Conservation (phyloP, 2,113 vertebrate genomes). For the Calonectris borealis region DNA sequence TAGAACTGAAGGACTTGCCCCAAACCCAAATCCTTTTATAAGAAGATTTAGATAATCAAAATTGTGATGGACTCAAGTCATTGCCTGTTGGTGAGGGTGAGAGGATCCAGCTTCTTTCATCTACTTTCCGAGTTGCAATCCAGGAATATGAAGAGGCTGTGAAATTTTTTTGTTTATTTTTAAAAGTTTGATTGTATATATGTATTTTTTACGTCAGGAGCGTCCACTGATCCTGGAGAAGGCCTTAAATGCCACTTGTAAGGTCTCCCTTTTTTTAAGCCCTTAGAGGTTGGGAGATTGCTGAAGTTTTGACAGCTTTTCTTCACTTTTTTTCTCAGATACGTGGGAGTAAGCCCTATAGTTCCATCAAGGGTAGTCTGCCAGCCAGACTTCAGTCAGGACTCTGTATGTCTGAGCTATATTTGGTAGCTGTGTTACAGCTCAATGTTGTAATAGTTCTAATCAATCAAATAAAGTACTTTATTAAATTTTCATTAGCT, state of each 20-base stretch:
- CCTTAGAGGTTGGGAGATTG: background rate
- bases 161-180: background rate
- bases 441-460: constrained; percentile 6
- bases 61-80: background rate
- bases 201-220: constrained; percentile 14
- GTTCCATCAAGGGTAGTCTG: constrained; percentile 25
- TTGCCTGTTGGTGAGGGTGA: background rate
- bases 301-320: background rate
- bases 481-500: constrained; percentile 30
- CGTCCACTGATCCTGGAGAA: background rate
- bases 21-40: background rate
- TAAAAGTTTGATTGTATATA: constrained; percentile 8
- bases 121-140: background rate
- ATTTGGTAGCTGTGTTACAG: constrained; percentile 46
- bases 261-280: constrained; percentile 8
- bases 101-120: background rate
- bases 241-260: background rate
- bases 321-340: constrained; percentile 46
- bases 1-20: constrained; percentile 2
- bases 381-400: constrained; percentile 14
- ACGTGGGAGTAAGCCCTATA: constrained; percentile 12
- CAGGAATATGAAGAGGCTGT: background rate
- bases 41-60: background rate
- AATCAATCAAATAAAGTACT: constrained; percentile 55
- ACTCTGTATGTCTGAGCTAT: background rate